phyloP scores from a whole-genome alignment of 2,888 invertebrate species.

The Allygus modestus region DNA sequence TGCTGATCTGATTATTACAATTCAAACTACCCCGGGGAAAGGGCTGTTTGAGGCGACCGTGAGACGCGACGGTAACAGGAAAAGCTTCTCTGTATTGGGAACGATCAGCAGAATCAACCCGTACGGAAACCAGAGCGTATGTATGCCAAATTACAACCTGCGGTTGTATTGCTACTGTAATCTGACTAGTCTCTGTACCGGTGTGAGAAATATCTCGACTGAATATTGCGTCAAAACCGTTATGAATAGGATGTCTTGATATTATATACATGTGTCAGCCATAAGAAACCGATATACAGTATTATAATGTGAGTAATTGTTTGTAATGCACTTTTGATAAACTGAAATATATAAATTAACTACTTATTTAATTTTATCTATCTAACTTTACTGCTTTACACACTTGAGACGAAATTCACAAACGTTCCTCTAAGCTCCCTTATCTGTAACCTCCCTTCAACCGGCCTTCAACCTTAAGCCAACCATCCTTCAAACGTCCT shows the following conservation, averaged over 20 bases:
- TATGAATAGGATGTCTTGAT: not conserved
- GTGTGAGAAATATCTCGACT: not conserved
- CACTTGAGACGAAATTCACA: too few species aligned
- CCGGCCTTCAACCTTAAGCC: too few species aligned
- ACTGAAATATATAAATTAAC: too few species aligned
- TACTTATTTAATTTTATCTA: too few species aligned
- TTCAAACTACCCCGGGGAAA: slow-evolving; percentile 82
- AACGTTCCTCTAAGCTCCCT: too few species aligned
- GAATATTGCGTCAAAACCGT: not conserved
- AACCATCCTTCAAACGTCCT: too few species aligned
- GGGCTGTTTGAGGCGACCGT: slow-evolving; percentile 90
- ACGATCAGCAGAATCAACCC: slow-evolving; percentile 87
- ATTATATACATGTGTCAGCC: not conserved
- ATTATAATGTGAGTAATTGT: too few species aligned
- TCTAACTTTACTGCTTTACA: too few species aligned
- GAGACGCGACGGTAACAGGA: slow-evolving; percentile 73
- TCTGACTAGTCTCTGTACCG: not conserved
- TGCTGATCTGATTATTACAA: slow-evolving; percentile 81
- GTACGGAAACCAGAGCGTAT: slow-evolving; percentile 87
- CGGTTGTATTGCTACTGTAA: slow-evolving; percentile 88
- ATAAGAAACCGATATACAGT: too few species aligned
- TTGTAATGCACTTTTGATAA: too few species aligned
- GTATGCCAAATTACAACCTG: slow-evolving; percentile 85
- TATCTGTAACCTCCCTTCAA: too few species aligned
- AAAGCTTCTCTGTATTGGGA: slow-evolving; percentile 79